phyloP scores from a whole-genome alignment of 2,113 vertebrate species.

The Mustelus asterias region DNA sequence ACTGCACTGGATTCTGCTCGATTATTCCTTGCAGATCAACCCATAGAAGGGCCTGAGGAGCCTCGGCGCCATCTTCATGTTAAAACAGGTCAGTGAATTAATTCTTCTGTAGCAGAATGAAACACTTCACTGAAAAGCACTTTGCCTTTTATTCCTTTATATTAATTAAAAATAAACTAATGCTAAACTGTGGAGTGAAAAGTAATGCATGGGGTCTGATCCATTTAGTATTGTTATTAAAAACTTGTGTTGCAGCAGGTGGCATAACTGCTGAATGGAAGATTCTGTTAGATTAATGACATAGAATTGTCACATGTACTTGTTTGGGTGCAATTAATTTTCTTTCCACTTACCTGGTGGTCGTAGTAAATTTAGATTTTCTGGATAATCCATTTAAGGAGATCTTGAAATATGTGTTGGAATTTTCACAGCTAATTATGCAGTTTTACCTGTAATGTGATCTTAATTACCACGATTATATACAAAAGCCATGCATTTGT shows the following conservation, averaged over 20 bases:
- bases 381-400: neutral
- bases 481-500: neutral
- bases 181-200: neutral
- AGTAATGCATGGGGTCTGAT: neutral
- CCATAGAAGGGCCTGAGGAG: slow-evolving; percentile 90
- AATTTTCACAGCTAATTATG: neutral
- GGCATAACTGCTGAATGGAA: neutral
- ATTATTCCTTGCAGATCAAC: slow-evolving; percentile 87
- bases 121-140: neutral
- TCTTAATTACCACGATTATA: neutral
- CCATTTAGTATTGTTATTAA: neutral
- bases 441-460: neutral
- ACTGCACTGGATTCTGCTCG: slow-evolving; percentile 85
- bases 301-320: neutral
- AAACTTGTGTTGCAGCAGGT: neutral
- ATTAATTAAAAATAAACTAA: neutral
- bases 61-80: slow-evolving; percentile 77
- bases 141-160: neutral
- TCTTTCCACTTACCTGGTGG: neutral
- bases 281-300: neutral
- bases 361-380: neutral
- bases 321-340: neutral
- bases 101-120: neutral
- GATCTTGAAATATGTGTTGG: neutral
- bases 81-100: slow-evolving; percentile 68